These are phyloP conservation scores for Fregata magnificens DNA, from an alignment of 2,113 vertebrate genomes.

Conservation along the genomic window DNA sequence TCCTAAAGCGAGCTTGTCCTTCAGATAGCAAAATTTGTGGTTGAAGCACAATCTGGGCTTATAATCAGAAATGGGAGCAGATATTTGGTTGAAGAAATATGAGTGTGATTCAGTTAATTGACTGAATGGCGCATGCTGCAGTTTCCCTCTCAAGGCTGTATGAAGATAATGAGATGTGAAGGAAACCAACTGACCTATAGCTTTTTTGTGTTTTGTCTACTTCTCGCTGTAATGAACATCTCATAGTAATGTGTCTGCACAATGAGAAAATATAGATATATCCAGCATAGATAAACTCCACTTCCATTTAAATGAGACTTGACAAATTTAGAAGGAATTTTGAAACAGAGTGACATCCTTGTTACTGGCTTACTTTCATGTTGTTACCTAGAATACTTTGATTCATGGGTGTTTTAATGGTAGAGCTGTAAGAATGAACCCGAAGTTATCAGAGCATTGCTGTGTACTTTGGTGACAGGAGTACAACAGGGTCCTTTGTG, in stretches of 20 bases:
- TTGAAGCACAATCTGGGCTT: background rate
- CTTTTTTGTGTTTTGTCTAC: conserved; percentile 24
- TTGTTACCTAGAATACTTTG: background rate
- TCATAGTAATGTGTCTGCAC: background rate
- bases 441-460: background rate
- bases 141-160: background rate
- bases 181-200: background rate
- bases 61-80: background rate
- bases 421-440: background rate
- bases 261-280: background rate
- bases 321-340: background rate
- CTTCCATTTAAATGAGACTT: background rate
- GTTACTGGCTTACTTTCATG: background rate
- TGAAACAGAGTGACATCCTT: background rate
- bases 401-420: background rate
- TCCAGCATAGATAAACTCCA: background rate
- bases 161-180: background rate
- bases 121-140: background rate
- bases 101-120: background rate
- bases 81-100: background rate
- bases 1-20: background rate
- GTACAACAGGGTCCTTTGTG: background rate
- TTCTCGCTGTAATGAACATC: accelerated
- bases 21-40: background rate
- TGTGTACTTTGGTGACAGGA: background rate